These are phyloP conservation scores for Dissostichus mawsoni DNA, from an alignment of 2,113 vertebrate genomes.

Conservation along the genomic window DNA sequence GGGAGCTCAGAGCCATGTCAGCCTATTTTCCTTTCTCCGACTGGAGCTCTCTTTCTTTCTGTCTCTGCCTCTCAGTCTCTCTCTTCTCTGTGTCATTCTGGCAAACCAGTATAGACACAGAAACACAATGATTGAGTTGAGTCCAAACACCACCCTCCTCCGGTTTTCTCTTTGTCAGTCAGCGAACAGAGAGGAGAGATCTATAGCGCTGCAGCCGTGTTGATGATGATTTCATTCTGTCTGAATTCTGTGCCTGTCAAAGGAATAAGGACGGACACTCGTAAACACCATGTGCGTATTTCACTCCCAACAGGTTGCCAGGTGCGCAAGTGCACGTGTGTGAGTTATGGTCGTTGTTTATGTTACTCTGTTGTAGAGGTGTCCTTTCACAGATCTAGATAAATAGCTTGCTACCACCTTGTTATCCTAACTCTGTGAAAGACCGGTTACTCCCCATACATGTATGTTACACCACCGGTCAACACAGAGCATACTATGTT, in stretches of 20 bases:
- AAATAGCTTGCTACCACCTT: conserved; percentile 55
- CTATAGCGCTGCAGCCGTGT: conserved; percentile 53
- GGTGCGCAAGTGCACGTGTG: conserved; percentile 1
- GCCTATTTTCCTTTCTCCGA: conserved; percentile 38
- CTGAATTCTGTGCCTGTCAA: conserved; percentile 67
- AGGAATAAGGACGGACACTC: conserved; percentile 67
- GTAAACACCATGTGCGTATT: conserved; percentile 68
- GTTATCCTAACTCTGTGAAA: conserved; percentile 53
- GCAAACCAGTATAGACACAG: conserved; percentile 37
- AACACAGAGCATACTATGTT: neutral
- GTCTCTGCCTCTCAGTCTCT: conserved; percentile 26
- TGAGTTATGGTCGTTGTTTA: conserved; percentile 67
- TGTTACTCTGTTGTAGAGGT: conserved; percentile 59
- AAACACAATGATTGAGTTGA: conserved; percentile 51
- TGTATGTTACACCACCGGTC: conserved; percentile 45
- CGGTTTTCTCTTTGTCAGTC: conserved; percentile 56
- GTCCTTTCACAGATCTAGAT: conserved; percentile 69
- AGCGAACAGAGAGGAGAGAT: conserved; percentile 49
- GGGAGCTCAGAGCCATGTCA: conserved; percentile 48
- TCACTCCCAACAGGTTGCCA: conserved; percentile 52
- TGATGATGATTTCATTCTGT: conserved; percentile 73
- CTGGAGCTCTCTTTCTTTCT: conserved; percentile 32
- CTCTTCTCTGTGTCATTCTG: conserved; percentile 43
- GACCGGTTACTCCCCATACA: conserved; percentile 46
- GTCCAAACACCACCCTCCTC: conserved; percentile 32